A percentile compares a stretch with the other conserved stretches of the same genome.
Conservation (phyloP, 2,888 invertebrate species). For the Drosophila cracens region DNA sequence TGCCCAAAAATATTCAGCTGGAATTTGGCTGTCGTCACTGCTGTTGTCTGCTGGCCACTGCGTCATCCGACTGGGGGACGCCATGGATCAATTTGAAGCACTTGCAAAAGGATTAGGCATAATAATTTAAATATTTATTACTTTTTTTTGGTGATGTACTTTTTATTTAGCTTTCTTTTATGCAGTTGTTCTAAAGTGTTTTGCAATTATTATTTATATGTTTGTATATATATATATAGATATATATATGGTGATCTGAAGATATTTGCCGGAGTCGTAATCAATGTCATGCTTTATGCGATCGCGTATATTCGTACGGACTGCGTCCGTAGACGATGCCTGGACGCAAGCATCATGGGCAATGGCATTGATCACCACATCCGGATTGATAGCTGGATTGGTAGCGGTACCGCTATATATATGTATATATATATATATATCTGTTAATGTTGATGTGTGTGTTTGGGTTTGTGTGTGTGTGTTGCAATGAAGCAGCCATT, state of each 20-base stretch:
- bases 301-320: conserved; percentile 62
- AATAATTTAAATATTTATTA: neutral
- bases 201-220: conserved; percentile 14
- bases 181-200: conserved; percentile 54
- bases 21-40: conserved; percentile 75
- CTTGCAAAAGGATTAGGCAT: neutral
- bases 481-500: conserved; percentile 31
- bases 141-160: conserved; percentile 27
- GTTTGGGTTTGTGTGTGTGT: neutral
- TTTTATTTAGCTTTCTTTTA: conserved; percentile 60
- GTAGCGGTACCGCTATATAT: conserved; percentile 54
- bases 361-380: conserved; percentile 79
- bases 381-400: conserved; percentile 67
- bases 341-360: conserved; percentile 82
- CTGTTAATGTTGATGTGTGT: neutral
- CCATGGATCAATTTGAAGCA: conserved; percentile 45
- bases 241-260: conserved; percentile 66
- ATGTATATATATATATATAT: conserved; percentile 21
- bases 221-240: conserved; percentile 18
- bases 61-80: conserved; percentile 75
- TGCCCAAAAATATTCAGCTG: conserved; percentile 62
- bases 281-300: conserved; percentile 83
- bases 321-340: conserved; percentile 82
- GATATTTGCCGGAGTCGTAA: conserved; percentile 83
- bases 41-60: conserved; percentile 53